A percentile compares a stretch with the other conserved stretches of the same genome.
These are phyloP conservation scores for Paracanthobrama guichenoti DNA, from an alignment of 2,113 vertebrate genomes.

Conservation along the genomic window DNA sequence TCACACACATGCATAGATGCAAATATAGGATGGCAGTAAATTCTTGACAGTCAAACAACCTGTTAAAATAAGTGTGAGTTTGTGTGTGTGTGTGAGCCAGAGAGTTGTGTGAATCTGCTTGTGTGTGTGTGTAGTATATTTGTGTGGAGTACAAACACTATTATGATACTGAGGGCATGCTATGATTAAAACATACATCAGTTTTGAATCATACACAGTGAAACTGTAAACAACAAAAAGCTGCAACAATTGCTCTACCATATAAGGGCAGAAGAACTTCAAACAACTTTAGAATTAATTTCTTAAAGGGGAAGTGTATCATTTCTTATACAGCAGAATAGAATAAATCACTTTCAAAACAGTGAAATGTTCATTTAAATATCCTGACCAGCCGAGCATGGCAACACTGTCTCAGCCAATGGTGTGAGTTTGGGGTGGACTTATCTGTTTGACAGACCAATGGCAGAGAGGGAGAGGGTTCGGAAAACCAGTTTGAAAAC, in stretches of 20 bases:
- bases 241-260: not conserved
- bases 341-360: not conserved
- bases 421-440: not conserved
- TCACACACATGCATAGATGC: slow-evolving; percentile 15
- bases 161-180: not conserved
- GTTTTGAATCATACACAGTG: not conserved
- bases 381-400: not conserved
- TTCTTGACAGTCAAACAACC: not conserved
- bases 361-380: not conserved
- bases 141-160: not conserved
- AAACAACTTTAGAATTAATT: not conserved
- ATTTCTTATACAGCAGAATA: not conserved
- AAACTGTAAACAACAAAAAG: not conserved
- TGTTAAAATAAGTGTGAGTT: not conserved
- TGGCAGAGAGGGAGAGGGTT: not conserved
- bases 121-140: not conserved
- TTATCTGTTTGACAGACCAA: not conserved
- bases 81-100: not conserved
- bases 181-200: not conserved
- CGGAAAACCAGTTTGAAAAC: not conserved
- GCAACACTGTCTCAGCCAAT: not conserved
- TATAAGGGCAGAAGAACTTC: not conserved
- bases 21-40: not conserved
- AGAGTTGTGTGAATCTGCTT: not conserved
- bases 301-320: not conserved